phyloP scores from a whole-genome alignment of 2,113 vertebrate genomes.

The Sterna hirundo region DNA sequence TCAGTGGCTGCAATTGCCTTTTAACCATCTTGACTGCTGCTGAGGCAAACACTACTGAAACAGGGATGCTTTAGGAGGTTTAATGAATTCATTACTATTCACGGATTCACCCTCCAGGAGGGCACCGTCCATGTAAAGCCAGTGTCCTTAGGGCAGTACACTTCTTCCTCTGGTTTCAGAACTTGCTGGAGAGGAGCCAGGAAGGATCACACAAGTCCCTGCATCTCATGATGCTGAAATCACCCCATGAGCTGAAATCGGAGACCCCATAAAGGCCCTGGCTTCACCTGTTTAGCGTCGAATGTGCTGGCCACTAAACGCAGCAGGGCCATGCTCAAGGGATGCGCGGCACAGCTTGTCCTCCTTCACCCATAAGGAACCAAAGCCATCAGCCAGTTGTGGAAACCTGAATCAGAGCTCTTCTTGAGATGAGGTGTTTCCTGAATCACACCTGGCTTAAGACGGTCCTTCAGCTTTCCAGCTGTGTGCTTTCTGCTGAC shows the following conservation, averaged over 20 bases:
- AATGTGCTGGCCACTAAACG: neutral
- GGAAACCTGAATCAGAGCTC: neutral
- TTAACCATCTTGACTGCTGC: slow-evolving; percentile 54
- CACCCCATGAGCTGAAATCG: neutral
- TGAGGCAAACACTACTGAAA: slow-evolving; percentile 57
- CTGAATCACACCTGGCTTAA: neutral
- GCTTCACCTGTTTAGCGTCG: fast-evolving
- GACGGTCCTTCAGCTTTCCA: neutral
- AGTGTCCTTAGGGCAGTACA: neutral
- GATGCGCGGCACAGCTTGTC: neutral
- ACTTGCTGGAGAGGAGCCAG: slow-evolving; percentile 18
- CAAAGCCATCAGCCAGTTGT: fast-evolving
- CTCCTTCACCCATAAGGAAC: neutral
- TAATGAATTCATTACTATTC: slow-evolving; percentile 63
- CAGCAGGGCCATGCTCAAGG: neutral
- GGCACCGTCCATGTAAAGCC: neutral
- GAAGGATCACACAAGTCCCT: neutral
- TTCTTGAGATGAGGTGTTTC: neutral
- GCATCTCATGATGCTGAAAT: neutral
- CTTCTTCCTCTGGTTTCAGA: neutral
- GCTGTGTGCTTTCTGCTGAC: neutral
- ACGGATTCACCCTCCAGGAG: slow-evolving; percentile 12
- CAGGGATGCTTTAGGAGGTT: slow-evolving; percentile 21
- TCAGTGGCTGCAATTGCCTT: slow-evolving; percentile 48
- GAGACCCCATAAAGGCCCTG: neutral